Conservation (phyloP, 2,888 invertebrate species). For the Yponomeuta cagnagella region DNA sequence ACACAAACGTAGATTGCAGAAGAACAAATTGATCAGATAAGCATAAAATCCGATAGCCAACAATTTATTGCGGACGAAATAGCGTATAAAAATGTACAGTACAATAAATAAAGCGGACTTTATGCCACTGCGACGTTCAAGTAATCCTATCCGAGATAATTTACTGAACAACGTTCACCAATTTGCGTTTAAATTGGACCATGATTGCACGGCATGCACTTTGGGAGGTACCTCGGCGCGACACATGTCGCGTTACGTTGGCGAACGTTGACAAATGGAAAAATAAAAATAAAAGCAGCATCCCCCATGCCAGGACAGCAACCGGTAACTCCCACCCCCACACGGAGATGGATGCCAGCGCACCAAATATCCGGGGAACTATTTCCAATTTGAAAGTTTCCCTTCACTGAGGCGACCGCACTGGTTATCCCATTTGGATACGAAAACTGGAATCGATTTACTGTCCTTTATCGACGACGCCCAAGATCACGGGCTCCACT, state of each 20-base stretch:
- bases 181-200: neutral
- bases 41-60: conserved; percentile 37
- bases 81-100: conserved; percentile 1
- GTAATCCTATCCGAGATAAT: neutral
- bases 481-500: conserved; percentile 7
- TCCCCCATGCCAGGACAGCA: conserved; percentile 21
- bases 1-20: conserved; percentile 38
- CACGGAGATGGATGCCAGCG: conserved; percentile 60
- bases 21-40: conserved; percentile 49
- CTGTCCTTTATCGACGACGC: conserved; percentile 1
- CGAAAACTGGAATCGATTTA: conserved; percentile 29
- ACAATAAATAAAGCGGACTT: neutral
- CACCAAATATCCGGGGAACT: conserved; percentile 61
- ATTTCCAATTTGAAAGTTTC: conserved; percentile 71
- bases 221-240: neutral
- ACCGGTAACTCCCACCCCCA: conserved; percentile 31
- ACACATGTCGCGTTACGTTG: neutral
- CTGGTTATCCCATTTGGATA: conserved; percentile 44
- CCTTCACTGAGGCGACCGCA: conserved; percentile 53
- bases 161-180: neutral
- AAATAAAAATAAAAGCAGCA: conserved; percentile 46
- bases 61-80: conserved; percentile 9
- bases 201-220: neutral
- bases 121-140: neutral
- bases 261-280: conserved; percentile 45